Conservation (phyloP, 2,113 vertebrate species). For the Carettochelys insculpta region DNA sequence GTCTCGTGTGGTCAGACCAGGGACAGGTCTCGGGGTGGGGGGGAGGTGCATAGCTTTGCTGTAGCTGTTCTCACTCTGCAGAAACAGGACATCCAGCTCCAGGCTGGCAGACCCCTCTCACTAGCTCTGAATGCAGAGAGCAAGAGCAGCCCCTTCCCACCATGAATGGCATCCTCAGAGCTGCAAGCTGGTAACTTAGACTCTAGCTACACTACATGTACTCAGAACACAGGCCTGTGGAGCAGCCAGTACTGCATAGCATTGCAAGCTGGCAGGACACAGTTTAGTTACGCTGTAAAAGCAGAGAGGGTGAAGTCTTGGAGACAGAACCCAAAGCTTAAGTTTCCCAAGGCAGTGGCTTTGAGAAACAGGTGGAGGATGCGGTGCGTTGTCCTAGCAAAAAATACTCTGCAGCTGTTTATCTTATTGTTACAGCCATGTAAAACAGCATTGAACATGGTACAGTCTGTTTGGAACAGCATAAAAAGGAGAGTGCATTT, state of each 20-base stretch:
- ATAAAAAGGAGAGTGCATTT: background rate
- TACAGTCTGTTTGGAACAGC: background rate
- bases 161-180: background rate
- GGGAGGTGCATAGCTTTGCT: background rate
- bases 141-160: background rate
- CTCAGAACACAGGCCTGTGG: background rate
- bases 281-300: background rate
- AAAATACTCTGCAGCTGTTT: background rate
- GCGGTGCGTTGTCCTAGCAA: background rate
- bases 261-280: background rate
- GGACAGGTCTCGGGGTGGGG: background rate
- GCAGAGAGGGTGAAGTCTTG: too few species aligned
- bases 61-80: background rate
- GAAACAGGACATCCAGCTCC: background rate
- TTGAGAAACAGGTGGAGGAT: fast-evolving
- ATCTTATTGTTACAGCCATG: slow-evolving; percentile 28
- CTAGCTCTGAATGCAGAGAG: background rate
- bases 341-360: background rate
- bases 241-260: background rate
- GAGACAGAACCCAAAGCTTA: too few species aligned
- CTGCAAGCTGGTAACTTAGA: background rate
- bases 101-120: background rate
- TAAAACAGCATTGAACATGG: slow-evolving; percentile 43
- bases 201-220: background rate
- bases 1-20: background rate